Base-by-base conservation (phyloP, 2,797 vertebrate species). In the Pantherophis vulpinus region DNA sequence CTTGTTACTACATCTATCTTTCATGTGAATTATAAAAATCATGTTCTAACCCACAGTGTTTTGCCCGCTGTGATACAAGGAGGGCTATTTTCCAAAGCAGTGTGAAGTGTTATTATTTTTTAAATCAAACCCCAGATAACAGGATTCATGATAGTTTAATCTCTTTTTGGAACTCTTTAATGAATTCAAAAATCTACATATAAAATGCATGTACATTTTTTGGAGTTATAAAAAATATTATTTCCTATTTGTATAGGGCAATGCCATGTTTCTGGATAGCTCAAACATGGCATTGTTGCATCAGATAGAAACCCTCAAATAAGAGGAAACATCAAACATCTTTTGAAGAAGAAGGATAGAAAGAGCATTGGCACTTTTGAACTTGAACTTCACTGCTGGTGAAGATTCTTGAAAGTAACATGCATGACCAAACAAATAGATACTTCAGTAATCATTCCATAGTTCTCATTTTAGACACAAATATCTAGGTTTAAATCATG, bases 11-110 rank as follows among this genome's bases (percentile, higher is more conserved):
- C 95, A 95, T 93, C 86, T 10, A 89, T 86, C 95, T 97, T 95
- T 96, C 74, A 94, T 66, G 91, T 94, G 95, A 96, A 94, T 96
- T 93, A 95, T 91, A 95, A 94, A 96, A 96, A 83, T 95, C 83
- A 93, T 93, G 27, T 94, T 96, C 94, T 95, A 94, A 92, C 95
- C 94, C 93, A 94, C 90, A 93, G 91, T 90, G 92, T 93, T 95
- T 88, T 92, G 61, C 83, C 93, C 1, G 88, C 92, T 96, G 91
- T 95, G 93, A 94, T 51, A 93, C 37, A 87, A 92, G 83, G 25
- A 93, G 4, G 8, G 37, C n/a, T 91, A 92, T 37, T 79, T 93
- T 94, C 61, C 54, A 94, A 58, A 20, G 7, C 12, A 95, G 25
- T 87, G 2, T 79, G 90, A 83, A 95, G 94, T 94, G 86, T 25